Conservation (phyloP, 2,888 invertebrate genomes). For the Isotomurus palustris region DNA sequence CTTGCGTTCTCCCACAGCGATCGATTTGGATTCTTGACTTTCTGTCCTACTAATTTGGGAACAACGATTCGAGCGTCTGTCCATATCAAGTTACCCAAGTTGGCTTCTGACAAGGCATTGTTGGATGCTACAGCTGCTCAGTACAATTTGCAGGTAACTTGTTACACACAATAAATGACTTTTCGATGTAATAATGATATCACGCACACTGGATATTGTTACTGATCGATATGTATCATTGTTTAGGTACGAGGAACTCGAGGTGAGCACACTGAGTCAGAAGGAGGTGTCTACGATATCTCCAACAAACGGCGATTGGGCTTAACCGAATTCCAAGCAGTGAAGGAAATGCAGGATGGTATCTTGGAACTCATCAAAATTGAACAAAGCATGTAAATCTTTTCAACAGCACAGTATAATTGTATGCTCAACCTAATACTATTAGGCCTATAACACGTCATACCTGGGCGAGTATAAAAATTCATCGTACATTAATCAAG, state of each 20-base stretch:
- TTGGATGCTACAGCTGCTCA: slow-evolving; percentile 55
- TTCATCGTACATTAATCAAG: no score
- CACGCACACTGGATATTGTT: no score
- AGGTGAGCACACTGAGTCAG: slow-evolving; percentile 55
- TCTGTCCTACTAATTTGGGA: slow-evolving; percentile 60
- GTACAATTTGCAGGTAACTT: slow-evolving; percentile 53
- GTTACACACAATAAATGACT: not conserved
- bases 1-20: slow-evolving; percentile 56
- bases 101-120: slow-evolving; percentile 50
- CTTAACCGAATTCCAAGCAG: slow-evolving; percentile 55
- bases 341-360: slow-evolving; percentile 55
- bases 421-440: no score
- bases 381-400: slow-evolving; percentile 49
- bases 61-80: slow-evolving; percentile 59
- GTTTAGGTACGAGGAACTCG: slow-evolving; percentile 50
- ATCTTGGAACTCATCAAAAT: slow-evolving; percentile 54
- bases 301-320: slow-evolving; percentile 56
- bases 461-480: no score
- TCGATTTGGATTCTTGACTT: slow-evolving; percentile 57
- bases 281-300: slow-evolving; percentile 55
- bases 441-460: no score
- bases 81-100: slow-evolving; percentile 57
- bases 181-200: no score
- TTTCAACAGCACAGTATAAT: not conserved
- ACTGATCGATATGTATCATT: no score